Percentiles rank a stretch among this genome's conserved stretches.
These are phyloP conservation scores for Punctoribates punctum DNA, from an alignment of 2,888 invertebrate species.

Conservation along the genomic window DNA sequence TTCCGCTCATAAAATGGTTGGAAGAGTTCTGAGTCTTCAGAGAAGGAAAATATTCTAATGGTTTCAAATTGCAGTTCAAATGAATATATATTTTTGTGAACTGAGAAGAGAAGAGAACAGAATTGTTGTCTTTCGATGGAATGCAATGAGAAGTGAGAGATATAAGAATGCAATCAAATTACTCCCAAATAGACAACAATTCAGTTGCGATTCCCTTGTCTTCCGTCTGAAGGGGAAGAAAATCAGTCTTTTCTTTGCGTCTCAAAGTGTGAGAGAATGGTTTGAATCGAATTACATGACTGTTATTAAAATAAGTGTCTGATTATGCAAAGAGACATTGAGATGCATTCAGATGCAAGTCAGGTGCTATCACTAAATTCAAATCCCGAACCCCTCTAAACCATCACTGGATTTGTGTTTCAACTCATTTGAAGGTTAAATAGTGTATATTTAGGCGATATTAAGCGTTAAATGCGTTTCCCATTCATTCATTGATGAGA, in stretches of 20 bases:
- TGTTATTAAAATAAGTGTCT: conserved; percentile 30
- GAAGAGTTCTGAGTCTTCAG: background rate
- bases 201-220: background rate
- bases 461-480: conserved; percentile 29
- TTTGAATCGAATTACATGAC: conserved; percentile 19
- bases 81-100: background rate
- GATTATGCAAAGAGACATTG: conserved; percentile 19
- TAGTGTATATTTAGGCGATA: conserved; percentile 27
- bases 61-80: conserved; percentile 23
- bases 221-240: background rate
- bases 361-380: background rate
- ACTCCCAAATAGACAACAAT: background rate
- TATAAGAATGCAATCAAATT: background rate
- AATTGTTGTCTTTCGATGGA: background rate
- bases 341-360: conserved; percentile 11
- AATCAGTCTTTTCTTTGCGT: background rate
- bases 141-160: background rate
- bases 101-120: background rate
- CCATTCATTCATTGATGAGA: conserved; percentile 30
- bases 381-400: background rate
- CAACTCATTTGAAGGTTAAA: conserved; percentile 30
- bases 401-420: conserved; percentile 2
- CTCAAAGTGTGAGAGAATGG: background rate
- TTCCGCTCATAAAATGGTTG: conserved; percentile 34
- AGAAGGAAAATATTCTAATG: conserved; percentile 15